phyloP scores from a whole-genome alignment of 2,888 invertebrate genomes.

The Ectemnius cavifrons region DNA sequence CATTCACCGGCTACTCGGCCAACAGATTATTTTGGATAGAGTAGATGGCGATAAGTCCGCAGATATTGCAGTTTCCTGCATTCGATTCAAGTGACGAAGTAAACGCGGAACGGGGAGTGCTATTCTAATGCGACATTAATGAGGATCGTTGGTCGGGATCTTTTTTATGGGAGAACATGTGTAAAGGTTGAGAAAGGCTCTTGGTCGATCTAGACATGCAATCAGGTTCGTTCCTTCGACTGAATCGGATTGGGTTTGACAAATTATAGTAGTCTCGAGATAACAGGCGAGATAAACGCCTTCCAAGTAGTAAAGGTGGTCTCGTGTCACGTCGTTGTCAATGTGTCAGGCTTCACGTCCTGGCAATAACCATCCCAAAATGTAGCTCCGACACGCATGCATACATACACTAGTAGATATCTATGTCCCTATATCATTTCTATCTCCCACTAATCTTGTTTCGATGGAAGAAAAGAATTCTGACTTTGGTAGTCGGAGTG shows the following conservation, averaged over 20 bases:
- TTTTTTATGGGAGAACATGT: constrained; percentile 6
- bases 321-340: constrained; percentile 61
- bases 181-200: neutral
- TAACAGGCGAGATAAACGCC: constrained; percentile 56
- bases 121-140: too few relatives aligned
- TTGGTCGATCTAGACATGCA: constrained; percentile 27
- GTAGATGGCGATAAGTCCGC: constrained; percentile 46
- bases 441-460: too few relatives aligned
- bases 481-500: too few relatives aligned
- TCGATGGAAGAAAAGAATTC: too few relatives aligned
- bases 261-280: constrained; percentile 64
- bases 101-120: too few relatives aligned
- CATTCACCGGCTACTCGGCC: too few relatives aligned
- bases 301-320: constrained; percentile 60
- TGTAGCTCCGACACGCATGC: too few relatives aligned
- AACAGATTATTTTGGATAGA: constrained; percentile 4
- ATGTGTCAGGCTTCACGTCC: constrained; percentile 47
- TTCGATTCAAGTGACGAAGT: too few relatives aligned
- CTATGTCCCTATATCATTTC: too few relatives aligned
- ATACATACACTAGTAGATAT: too few relatives aligned
- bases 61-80: constrained; percentile 10
- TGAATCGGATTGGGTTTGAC: constrained; percentile 61
- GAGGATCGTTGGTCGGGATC: neutral
- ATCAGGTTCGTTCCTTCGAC: constrained; percentile 42
- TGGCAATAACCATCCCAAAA: too few relatives aligned